Percentiles rank a stretch among this genome's conserved stretches.
phyloP scores from a whole-genome alignment of 2,113 vertebrate genomes.

The Ochotona curzoniae region DNA sequence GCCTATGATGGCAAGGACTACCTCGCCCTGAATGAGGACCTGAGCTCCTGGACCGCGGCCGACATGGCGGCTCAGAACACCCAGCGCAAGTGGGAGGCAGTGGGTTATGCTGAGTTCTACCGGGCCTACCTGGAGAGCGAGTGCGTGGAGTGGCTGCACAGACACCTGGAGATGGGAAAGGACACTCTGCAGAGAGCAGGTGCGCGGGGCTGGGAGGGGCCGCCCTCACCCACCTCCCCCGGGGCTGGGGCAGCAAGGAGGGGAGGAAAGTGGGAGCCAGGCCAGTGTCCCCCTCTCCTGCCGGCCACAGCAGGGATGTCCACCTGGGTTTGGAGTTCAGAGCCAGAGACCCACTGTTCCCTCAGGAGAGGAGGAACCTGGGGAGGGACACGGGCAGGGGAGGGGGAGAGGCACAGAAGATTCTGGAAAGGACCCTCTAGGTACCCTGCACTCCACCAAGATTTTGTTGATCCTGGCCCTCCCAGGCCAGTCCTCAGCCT shows the following conservation, averaged over 20 bases:
- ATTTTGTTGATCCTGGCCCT: no score
- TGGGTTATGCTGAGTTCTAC: neutral
- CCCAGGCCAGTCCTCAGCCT: no score
- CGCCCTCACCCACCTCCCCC: neutral
- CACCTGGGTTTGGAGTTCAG: no score
- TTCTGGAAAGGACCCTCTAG: no score
- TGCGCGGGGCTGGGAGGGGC: neutral
- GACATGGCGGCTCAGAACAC: neutral
- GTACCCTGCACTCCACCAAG: no score
- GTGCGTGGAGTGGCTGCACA: slow-evolving; percentile 71
- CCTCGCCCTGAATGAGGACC: slow-evolving; percentile 58
- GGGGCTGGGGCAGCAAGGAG: neutral
- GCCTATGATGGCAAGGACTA: slow-evolving; percentile 80
- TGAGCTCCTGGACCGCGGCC: neutral
- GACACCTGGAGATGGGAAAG: slow-evolving; percentile 50
- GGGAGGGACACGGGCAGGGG: neutral
- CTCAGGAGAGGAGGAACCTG: no score
- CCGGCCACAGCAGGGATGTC: no score
- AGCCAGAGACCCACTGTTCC: no score
- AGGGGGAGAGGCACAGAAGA: no score
- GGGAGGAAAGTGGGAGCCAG: neutral
- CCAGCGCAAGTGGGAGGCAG: slow-evolving; percentile 63
- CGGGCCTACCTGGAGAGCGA: neutral
- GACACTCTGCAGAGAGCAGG: slow-evolving; percentile 4
- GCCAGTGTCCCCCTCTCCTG: no score